A percentile compares a stretch with the other conserved stretches of the same genome.
Conservation (phyloP, 2,888 invertebrate species). For the Dilophus febrilis region DNA sequence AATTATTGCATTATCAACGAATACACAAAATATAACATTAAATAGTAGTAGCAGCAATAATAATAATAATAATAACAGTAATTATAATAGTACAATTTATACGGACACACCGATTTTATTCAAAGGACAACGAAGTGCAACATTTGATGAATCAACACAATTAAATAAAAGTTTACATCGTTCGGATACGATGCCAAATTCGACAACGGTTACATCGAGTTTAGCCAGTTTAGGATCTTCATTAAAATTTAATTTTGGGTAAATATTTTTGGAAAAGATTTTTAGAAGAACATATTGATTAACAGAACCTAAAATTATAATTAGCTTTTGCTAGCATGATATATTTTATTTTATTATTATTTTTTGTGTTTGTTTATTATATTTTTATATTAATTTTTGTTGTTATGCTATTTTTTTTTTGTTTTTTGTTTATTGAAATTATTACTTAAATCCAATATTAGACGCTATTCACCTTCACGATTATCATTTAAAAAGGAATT, state of each 20-base stretch:
- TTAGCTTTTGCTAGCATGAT: too few species aligned
- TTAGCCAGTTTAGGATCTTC: constrained; percentile 66
- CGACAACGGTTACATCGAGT: constrained; percentile 55
- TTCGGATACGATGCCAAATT: constrained; percentile 56
- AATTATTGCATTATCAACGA: constrained; percentile 15
- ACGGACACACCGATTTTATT: constrained; percentile 55
- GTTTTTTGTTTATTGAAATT: too few species aligned
- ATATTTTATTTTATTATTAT: too few species aligned
- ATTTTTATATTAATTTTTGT: too few species aligned
- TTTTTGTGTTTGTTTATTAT: too few species aligned
- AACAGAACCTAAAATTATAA: too few species aligned
- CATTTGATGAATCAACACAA: constrained; percentile 38
- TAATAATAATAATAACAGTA: constrained; percentile 23
- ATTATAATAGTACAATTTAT: constrained; percentile 28
- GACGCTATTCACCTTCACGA: constrained; percentile 71
- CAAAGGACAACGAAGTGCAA: constrained; percentile 36
- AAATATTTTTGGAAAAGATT: too few species aligned
- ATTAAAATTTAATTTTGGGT: constrained; percentile 75
- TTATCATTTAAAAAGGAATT: constrained; percentile 69
- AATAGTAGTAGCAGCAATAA: constrained; percentile 13
- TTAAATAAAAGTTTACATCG: constrained; percentile 40
- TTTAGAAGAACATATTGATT: too few species aligned
- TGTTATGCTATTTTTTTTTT: too few species aligned
- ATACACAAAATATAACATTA: constrained; percentile 8
- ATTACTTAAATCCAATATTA: too few species aligned